Percentiles rank a stretch among this genome's conserved stretches.
Evolutionary conservation across 2,797 vertebrate genomes (phyloP).

Genomic region (Oreortyx pictus): DNA sequence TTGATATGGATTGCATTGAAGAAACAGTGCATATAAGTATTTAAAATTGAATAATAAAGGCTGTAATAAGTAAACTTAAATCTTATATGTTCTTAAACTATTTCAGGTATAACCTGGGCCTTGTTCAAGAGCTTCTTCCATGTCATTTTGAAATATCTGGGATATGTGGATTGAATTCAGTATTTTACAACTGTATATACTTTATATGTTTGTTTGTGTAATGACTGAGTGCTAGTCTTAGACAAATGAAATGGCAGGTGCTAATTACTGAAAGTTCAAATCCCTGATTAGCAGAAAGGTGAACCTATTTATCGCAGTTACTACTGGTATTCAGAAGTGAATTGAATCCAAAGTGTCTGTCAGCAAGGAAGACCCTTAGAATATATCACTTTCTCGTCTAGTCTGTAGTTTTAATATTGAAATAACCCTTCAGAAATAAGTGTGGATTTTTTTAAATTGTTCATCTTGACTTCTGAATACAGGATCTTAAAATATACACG

Average conservation of each 20-base stretch:
- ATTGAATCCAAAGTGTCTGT: neutral
- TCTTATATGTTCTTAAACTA: neutral
- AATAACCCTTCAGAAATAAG: neutral
- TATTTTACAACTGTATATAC: neutral
- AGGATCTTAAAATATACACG: neutral
- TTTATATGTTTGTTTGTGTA: neutral
- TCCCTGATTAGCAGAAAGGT: neutral
- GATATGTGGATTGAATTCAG: neutral
- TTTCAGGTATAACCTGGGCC: neutral
- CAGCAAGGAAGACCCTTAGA: neutral
- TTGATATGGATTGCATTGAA: neutral
- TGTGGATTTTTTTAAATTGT: neutral
- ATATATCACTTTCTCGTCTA: neutral
- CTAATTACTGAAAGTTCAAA: neutral
- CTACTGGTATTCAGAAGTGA: neutral
- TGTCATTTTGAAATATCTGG: neutral
- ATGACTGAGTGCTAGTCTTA: neutral
- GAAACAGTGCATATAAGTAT: neutral
- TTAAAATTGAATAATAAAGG: neutral
- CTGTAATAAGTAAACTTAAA: neutral
- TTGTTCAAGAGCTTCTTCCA: neutral
- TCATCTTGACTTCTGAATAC: neutral
- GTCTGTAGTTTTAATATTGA: neutral
- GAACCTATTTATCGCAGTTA: neutral
- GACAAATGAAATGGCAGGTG: neutral